Base-by-base conservation (phyloP, 1,140 invertebrate genomes). In the Penaeus vannamei region DNA sequence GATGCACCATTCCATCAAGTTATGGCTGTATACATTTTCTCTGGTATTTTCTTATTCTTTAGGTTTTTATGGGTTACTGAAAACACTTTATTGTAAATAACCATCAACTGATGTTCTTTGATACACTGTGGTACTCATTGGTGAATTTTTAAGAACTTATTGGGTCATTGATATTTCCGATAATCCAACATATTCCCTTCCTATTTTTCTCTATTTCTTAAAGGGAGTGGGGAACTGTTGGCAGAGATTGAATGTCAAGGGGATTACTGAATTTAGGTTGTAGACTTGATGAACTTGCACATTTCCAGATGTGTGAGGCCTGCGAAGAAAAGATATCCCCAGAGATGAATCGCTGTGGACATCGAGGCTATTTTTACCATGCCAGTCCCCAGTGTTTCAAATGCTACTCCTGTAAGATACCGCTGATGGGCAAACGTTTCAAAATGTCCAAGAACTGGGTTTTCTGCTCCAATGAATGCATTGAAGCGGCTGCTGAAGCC, bases 291-390 rank as follows among this genome's bases (percentile, higher is more conserved):
- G n/a, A 64, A 59, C 32, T 76, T 69, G 86, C 84, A 60, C 20
- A 12, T 91, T 90, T 91, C 53, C 95, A 97, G 92, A 95, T 94
- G 72, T 98, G 97, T 92, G 94, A 94, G 23, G 94, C 94, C 1
- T 98, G 97, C 92, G 93, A 94, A 14, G 93, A 94, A 53, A 94
- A 95, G 1, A 97, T 98, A 83, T 95, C 94, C 0, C 95, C 96
- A 0, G 95, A 96, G 89, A 96, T 97, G 91, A 95, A 96, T 91
- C 96, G 96, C 0, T 95, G 97, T 19, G 95, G 95, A 46, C 95
- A 91, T n/a, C 77, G 96, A 93, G 95, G 95, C 86, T 94, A 96
- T 69, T 94, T 96, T 46, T 95, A 96, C 92, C 97, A 98, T 92
- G 96, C 95, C 0, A 94, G 93, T 46, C 95, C 95, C 83, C 94